A percentile compares a stretch with the other conserved stretches of the same genome.
Evolutionary conservation across 2,113 vertebrate species (phyloP).

Genomic region (Mastomys coucha): DNA sequence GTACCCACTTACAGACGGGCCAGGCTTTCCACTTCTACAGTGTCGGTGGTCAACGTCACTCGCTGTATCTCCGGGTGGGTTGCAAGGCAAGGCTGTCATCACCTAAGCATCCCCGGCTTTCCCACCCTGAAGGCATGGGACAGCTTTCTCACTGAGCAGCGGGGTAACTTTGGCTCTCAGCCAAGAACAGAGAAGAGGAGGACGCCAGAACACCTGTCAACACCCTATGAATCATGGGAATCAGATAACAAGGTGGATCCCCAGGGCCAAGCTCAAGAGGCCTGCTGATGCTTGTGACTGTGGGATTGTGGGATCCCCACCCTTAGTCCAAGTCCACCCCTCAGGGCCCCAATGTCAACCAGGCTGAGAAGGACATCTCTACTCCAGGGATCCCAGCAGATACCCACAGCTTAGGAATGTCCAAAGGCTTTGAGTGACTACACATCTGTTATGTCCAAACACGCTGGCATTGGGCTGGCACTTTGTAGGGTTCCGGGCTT

Average conservation of each 20-base stretch:
- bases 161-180: not conserved
- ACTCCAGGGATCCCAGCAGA: not conserved
- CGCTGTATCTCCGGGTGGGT: not conserved
- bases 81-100: not conserved
- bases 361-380: not conserved
- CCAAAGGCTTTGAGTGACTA: not conserved
- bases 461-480: not conserved
- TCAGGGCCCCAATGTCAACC: not conserved
- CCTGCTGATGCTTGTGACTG: not conserved
- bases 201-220: not conserved
- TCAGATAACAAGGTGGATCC: constrained; percentile 14
- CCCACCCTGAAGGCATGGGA: rapidly evolving
- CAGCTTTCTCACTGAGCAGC: not conserved
- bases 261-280: not conserved
- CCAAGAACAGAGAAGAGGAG: not conserved
- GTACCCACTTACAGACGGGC: not conserved
- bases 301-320: rapidly evolving
- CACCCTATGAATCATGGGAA: not conserved
- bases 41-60: rapidly evolving
- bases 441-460: not conserved
- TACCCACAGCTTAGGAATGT: not conserved
- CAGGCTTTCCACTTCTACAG: not conserved
- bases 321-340: not conserved
- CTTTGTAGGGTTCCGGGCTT: not conserved
- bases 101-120: not conserved